Base-by-base conservation (phyloP, 2,113 vertebrate genomes). In the Brevimyrus niger region DNA sequence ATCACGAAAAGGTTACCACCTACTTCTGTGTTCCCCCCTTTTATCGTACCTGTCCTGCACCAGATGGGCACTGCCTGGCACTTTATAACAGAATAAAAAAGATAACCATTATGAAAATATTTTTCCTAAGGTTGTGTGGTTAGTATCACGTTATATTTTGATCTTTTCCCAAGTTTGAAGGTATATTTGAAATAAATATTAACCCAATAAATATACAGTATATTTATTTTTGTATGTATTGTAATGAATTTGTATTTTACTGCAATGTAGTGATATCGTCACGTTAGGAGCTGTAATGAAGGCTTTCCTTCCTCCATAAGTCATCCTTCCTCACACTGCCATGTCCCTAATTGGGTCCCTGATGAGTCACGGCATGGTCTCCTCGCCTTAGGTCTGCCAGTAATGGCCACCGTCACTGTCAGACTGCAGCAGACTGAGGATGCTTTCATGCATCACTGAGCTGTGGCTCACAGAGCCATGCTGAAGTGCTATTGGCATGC, bases 1-100 rank as follows among this genome's bases (percentile, higher is more conserved):
- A 89, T 86, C 89, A 90, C 83, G 65, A 80, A 89, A 48, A 61
- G 87, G 80, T 38, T 13, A 23, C 10, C 51, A 6, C 84, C 27
- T 76, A 50, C 85, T 88, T 91, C 73, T 38, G 46, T 50, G 19
- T 48, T 88, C 35, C 50, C 17, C 13, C n/a, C n/a, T n/a, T n/a
- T 0, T 51, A 51, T 51, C 50, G 10, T 88, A 51, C 51, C 58
- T 38, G 61, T 89, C 88, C 23, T 47, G 38, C 46, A 27, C 73
- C 31, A 19, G 10, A 6, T 11, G 55, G 13, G 8, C 31, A 17
- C 61, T 19, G n/a, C 46, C 87, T 19, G 42, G 27, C 47, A 13
- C 23, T 53, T 23, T 13, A 50, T 50, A 47, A 51, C 42, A 89
- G 55, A 48, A 89, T 83, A 19, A 89, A 50, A 87, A 88, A 42